These are phyloP conservation scores for Phrynocephalus forsythii DNA, from an alignment of 2,797 vertebrate genomes.

Conservation along the genomic window DNA sequence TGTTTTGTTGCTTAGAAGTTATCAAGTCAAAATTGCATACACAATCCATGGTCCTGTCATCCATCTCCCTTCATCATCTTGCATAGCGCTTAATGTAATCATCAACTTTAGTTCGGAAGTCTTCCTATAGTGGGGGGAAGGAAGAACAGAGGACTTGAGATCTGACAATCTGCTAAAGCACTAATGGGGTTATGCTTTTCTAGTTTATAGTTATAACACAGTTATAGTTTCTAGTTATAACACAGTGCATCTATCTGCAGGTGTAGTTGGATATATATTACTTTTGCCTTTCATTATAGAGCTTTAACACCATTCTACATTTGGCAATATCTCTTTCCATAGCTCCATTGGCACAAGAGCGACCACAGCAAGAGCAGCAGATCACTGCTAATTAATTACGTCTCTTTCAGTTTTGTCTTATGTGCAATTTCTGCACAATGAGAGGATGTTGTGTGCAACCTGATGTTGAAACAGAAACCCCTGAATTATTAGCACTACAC, in stretches of 20 bases:
- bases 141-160: neutral
- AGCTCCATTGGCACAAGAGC: too few species aligned
- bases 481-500: too few species aligned
- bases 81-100: conserved; percentile 97
- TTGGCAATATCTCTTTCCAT: neutral
- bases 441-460: too few species aligned
- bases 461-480: too few species aligned
- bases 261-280: too few species aligned
- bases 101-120: conserved; percentile 96
- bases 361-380: too few species aligned
- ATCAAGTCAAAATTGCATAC: conserved; percentile 45
- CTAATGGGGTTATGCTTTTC: neutral
- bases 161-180: neutral
- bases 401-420: too few species aligned
- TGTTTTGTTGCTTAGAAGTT: conserved; percentile 53
- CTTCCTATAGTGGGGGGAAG: conserved; percentile 81
- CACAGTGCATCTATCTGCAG: too few species aligned
- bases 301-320: neutral
- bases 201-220: neutral
- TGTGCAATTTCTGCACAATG: too few species aligned
- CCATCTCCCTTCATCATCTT: conserved; percentile 88
- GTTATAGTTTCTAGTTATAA: neutral
- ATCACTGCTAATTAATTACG: too few species aligned
- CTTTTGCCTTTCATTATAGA: too few species aligned
- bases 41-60: conserved; percentile 53